phyloP scores from a whole-genome alignment of 2,888 invertebrate species.

The Cerastoderma edule region DNA sequence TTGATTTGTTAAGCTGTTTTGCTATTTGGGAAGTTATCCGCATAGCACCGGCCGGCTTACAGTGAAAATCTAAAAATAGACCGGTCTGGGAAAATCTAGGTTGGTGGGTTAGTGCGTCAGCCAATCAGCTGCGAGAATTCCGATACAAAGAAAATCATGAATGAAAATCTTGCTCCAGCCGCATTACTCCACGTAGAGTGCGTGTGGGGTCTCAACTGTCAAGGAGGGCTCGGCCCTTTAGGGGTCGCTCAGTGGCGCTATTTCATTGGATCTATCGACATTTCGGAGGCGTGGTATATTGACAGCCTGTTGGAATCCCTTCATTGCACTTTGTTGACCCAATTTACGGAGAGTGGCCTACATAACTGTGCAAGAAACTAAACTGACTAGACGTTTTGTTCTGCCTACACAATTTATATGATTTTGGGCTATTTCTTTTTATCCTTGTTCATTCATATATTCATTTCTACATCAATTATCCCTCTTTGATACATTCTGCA shows the following conservation, averaged over 20 bases:
- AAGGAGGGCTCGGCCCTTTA: constrained; percentile 19
- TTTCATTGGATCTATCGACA: not conserved
- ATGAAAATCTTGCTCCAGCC: not conserved
- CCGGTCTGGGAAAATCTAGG: not conserved
- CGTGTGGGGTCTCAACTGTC: constrained; percentile 2
- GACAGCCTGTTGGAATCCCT: constrained; percentile 4
- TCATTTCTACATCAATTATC: no score
- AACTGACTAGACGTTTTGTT: no score
- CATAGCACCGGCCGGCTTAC: no score
- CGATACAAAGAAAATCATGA: constrained; percentile 7
- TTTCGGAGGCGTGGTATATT: not conserved
- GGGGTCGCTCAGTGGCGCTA: not conserved
- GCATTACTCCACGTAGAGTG: not conserved
- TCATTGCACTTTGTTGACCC: not conserved
- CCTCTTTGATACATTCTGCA: no score
- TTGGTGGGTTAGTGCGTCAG: not conserved
- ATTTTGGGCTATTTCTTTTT: no score
- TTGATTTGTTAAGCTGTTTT: no score
- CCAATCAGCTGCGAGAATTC: constrained; percentile 1
- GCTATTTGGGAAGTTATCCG: no score
- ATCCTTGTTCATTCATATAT: no score
- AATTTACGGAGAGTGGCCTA: not conserved
- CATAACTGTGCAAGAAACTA: no score
- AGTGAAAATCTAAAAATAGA: not conserved
- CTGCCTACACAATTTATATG: no score